Base-by-base conservation (phyloP, 2,113 vertebrate genomes). In the Empidonax traillii region DNA sequence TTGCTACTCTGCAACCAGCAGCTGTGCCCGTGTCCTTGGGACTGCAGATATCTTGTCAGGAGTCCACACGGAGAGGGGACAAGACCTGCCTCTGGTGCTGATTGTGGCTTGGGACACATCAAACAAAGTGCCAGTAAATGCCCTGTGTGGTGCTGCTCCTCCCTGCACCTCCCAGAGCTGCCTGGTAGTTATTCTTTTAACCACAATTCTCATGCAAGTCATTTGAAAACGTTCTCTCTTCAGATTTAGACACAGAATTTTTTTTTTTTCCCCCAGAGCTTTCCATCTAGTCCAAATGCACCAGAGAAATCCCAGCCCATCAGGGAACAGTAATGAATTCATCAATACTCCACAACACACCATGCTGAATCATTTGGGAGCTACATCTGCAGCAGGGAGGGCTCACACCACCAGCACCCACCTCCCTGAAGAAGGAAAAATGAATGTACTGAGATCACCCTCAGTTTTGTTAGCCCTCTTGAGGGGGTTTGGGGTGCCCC, bases 361-460 rank as follows among this genome's bases (percentile, higher is more conserved):
- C 5, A 46, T 74, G 91, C 92, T 96, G 92, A 96, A 96, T 94
- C 95, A 95, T 83, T 88, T 41, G 82, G 65, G n/a, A 93, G 77
- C 94, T 67, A 83, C 93, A 96, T 81, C 59, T 88, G 83, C 87
- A 92, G 92, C 79, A 81, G 74, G 81, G 67, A 87, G 39, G 92
- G 92, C 88, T 75, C 47, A 82, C 33, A 1, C 74, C 49, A 58
- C 31, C 93, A 93, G 77, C 87, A 79, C 44, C 33, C 79, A 84
- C 39, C 77, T 63, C 90, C 55, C 87, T 75, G 63, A 55, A 56
- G 75, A 44, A 65, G 44, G 52, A 66, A 71, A 77, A 93, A 90
- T n/a, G 5, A 80, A 80, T 18, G 19, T 71, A 46, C 9, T 74
- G 61, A 75, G 39, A 61, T 49, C 14, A 55, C 47, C 68, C 75